These are phyloP conservation scores for Potamilus streckersoni DNA, from an alignment of 1,140 invertebrate genomes.

Conservation along the genomic window DNA sequence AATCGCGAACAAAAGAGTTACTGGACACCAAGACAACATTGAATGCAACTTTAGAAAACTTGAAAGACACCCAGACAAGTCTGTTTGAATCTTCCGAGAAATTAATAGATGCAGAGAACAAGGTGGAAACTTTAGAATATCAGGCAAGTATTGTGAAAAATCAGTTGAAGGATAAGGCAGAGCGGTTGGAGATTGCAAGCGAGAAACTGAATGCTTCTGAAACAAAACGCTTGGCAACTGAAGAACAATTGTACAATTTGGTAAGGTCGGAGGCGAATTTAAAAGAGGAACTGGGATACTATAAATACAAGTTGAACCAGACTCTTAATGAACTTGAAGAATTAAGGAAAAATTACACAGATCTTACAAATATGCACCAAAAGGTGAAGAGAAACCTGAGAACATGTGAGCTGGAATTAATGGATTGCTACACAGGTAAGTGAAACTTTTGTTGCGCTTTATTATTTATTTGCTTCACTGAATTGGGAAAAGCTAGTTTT, in stretches of 20 bases:
- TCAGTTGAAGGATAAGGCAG: slow-evolving; percentile 26
- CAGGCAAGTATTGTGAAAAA: slow-evolving; percentile 27
- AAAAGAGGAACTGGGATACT: slow-evolving; percentile 18
- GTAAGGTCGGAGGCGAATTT: slow-evolving; percentile 20
- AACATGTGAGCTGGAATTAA: slow-evolving; percentile 14
- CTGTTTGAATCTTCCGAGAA: slow-evolving; percentile 15
- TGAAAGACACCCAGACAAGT: slow-evolving; percentile 19
- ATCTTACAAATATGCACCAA: slow-evolving; percentile 9
- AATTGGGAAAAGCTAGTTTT: too few relatives aligned
- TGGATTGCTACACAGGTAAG: slow-evolving; percentile 31
- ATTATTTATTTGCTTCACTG: too few relatives aligned
- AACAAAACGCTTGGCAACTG: slow-evolving; percentile 15
- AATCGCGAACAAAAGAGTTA: slow-evolving; percentile 20
- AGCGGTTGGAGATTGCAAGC: slow-evolving; percentile 17
- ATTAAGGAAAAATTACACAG: slow-evolving; percentile 11
- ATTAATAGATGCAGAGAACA: slow-evolving; percentile 14
- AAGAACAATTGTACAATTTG: slow-evolving; percentile 25
- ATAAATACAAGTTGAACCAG: slow-evolving; percentile 10
- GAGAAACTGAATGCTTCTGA: slow-evolving; percentile 19
- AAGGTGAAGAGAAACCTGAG: slow-evolving; percentile 10
- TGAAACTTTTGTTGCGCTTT: background rate
- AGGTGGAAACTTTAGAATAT: slow-evolving; percentile 13
- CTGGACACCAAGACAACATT: slow-evolving; percentile 22
- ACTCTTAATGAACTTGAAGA: slow-evolving; percentile 9
- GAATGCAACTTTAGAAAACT: slow-evolving; percentile 19